Evolutionary conservation across 2,888 invertebrate species (phyloP).

Genomic region (Microplitis manilae): DNA sequence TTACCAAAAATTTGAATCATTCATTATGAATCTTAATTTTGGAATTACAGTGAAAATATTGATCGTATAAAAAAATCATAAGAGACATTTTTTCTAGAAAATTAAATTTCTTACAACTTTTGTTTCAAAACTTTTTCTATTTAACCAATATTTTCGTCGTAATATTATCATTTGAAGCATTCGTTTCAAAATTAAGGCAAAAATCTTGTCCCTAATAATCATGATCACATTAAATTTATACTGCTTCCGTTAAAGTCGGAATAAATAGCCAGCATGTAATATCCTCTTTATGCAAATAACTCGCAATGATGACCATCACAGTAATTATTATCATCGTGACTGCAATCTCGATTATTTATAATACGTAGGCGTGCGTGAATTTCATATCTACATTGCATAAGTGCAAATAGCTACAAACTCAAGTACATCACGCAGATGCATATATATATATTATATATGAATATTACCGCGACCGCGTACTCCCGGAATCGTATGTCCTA

Average conservation of each 20-base stretch:
- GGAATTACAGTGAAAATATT: too few species aligned
- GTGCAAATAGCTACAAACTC: neutral
- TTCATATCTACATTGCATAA: neutral
- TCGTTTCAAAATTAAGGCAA: too few species aligned
- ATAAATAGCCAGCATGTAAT: neutral
- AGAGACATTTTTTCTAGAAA: too few species aligned
- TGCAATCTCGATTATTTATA: neutral
- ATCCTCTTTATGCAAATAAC: neutral
- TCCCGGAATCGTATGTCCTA: slow-evolving; percentile 40
- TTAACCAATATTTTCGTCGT: too few species aligned
- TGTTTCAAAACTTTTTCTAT: too few species aligned
- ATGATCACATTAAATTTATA: neutral
- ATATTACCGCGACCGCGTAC: neutral
- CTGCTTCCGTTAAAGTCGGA: slow-evolving; percentile 14
- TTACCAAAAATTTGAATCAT: too few species aligned
- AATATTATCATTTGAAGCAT: too few species aligned
- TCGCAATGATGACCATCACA: neutral
- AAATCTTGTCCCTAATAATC: too few species aligned
- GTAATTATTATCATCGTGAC: neutral
- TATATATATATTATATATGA: slow-evolving; percentile 20
- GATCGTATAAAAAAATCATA: too few species aligned
- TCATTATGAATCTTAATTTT: too few species aligned
- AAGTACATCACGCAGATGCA: slow-evolving; percentile 36
- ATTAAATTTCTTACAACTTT: too few species aligned
- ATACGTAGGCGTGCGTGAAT: neutral